These are phyloP conservation scores for Pterostichus madidus DNA, from an alignment of 2,888 invertebrate species.

Conservation along the genomic window DNA sequence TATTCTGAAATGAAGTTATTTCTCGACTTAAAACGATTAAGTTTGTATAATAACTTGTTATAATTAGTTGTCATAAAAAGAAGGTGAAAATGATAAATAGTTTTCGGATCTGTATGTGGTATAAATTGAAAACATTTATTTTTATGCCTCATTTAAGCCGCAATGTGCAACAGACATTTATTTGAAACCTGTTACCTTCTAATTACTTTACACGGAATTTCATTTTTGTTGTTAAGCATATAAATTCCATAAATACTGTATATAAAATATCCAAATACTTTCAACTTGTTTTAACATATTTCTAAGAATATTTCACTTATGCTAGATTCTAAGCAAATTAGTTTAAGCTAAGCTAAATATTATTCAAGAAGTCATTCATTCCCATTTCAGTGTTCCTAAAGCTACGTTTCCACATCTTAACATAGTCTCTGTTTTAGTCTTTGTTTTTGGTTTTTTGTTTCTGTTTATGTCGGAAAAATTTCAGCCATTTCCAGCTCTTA, in stretches of 20 bases:
- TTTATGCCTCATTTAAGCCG: constrained; percentile 20
- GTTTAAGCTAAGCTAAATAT: too few species aligned
- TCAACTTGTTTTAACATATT: constrained; percentile 22
- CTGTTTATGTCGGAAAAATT: too few species aligned
- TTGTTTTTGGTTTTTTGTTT: too few species aligned
- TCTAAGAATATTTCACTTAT: not conserved
- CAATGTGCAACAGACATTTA: not conserved
- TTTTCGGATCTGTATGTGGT: not conserved
- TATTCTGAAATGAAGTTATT: too few species aligned
- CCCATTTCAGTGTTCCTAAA: too few species aligned
- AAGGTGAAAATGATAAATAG: constrained; percentile 18
- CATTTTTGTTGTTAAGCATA: constrained; percentile 23
- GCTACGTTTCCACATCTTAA: too few species aligned
- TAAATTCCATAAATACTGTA: constrained; percentile 35
- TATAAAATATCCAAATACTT: constrained; percentile 18
- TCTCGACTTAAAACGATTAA: too few species aligned
- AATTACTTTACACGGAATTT: constrained; percentile 23
- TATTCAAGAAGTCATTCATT: too few species aligned
- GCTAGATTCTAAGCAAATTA: too few species aligned
- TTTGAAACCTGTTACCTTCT: constrained; percentile 41
- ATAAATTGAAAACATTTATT: not conserved
- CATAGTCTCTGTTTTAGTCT: too few species aligned
- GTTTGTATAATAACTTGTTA: too few species aligned
- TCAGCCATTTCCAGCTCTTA: too few species aligned
- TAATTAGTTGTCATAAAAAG: constrained; percentile 10